phyloP scores from a whole-genome alignment of 1,140 invertebrate genomes.

The Nasonia vitripennis region DNA sequence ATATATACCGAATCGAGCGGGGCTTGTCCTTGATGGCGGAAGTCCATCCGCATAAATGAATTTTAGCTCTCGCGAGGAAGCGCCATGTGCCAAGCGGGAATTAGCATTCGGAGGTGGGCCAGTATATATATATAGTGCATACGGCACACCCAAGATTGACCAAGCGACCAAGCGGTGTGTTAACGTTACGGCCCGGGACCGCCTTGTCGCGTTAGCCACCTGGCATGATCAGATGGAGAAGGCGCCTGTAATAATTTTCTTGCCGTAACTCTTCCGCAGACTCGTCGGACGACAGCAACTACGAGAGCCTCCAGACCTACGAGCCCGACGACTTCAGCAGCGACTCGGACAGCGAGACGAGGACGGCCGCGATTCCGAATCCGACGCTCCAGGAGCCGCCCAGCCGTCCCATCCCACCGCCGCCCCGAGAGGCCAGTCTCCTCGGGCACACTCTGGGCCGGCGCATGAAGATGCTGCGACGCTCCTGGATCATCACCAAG shows the following conservation, averaged over 20 bases:
- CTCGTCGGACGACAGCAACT: slow-evolving; percentile 70
- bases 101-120: too few relatives aligned
- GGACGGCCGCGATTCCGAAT: slow-evolving; percentile 38
- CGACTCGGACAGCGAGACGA: slow-evolving; percentile 61
- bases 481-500: slow-evolving; percentile 73
- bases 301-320: slow-evolving; percentile 67
- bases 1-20: too few relatives aligned
- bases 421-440: slow-evolving; percentile 66
- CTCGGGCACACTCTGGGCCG: slow-evolving; percentile 66
- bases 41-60: too few relatives aligned
- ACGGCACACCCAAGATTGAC: not conserved
- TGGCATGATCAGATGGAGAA: too few relatives aligned
- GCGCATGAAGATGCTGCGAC: slow-evolving; percentile 67
- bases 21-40: too few relatives aligned
- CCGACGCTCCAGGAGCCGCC: slow-evolving; percentile 58
- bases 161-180: not conserved
- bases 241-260: too few relatives aligned
- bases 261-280: slow-evolving; percentile 55
- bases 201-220: too few relatives aligned
- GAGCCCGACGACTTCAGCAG: slow-evolving; percentile 64
- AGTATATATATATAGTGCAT: too few relatives aligned
- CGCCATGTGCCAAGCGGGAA: not conserved
- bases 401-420: slow-evolving; percentile 66
- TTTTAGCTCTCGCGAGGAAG: slow-evolving; percentile 1
- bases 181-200: too few relatives aligned